phyloP scores from a whole-genome alignment of 2,888 invertebrate species.

The Synanthedon tipuliformis region DNA sequence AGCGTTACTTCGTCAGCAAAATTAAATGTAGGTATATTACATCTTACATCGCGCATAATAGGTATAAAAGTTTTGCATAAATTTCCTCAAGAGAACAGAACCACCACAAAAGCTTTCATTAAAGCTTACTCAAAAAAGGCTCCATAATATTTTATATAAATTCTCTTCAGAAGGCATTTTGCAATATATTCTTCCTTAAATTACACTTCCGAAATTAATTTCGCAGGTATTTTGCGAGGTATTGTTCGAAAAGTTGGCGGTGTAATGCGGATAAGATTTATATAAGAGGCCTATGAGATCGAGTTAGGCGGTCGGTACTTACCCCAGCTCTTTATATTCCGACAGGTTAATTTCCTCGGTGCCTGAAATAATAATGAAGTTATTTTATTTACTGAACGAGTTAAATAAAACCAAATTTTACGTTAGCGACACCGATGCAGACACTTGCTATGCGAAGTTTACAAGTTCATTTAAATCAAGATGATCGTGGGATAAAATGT shows the following conservation, averaged over 20 bases:
- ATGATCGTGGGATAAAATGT: too few species aligned
- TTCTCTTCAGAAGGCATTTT: slow-evolving; percentile 5
- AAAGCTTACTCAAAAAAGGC: background rate
- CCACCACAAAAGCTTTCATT: background rate
- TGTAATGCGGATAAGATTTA: slow-evolving; percentile 6
- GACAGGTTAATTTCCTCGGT: background rate
- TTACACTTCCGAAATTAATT: slow-evolving; percentile 22
- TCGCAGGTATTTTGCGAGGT: slow-evolving; percentile 12
- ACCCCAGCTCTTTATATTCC: background rate
- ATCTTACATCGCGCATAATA: too few species aligned
- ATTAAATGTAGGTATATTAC: too few species aligned
- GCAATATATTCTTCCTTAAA: slow-evolving; percentile 10
- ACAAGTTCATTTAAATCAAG: too few species aligned
- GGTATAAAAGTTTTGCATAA: too few species aligned
- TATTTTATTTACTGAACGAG: too few species aligned
- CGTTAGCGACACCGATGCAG: too few species aligned
- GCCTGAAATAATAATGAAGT: background rate
- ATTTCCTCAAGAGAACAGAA: background rate
- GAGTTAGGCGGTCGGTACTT: background rate
- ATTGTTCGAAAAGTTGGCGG: slow-evolving; percentile 8
- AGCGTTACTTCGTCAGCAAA: too few species aligned
- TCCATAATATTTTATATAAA: slow-evolving; percentile 7
- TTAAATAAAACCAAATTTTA: too few species aligned
- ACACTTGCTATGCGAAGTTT: too few species aligned
- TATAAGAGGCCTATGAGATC: slow-evolving; percentile 1